phyloP scores from a whole-genome alignment of 2,888 invertebrate genomes.

The Synergus japonicus region DNA sequence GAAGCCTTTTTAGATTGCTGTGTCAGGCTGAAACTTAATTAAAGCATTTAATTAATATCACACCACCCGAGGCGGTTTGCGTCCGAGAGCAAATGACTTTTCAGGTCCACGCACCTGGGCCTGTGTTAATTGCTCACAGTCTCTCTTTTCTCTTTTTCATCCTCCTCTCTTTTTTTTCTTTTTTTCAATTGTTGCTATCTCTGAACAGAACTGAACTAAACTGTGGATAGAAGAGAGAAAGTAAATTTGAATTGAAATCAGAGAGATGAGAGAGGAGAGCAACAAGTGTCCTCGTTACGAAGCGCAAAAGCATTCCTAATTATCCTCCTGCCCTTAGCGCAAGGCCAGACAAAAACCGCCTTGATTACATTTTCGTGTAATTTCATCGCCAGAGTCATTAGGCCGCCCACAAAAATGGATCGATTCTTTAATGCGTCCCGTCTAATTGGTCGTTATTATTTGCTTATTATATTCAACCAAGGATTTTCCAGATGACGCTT shows the following conservation, averaged over 20 bases:
- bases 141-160: conserved; percentile 78
- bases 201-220: conserved; percentile 56
- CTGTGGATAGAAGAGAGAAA: conserved; percentile 55
- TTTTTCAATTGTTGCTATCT: conserved; percentile 51
- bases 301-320: conserved; percentile 76
- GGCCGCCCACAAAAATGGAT: conserved; percentile 65
- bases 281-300: conserved; percentile 76
- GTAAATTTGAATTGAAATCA: conserved; percentile 53
- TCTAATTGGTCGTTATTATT: conserved; percentile 68
- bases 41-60: conserved; percentile 38
- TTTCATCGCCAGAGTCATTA: conserved; percentile 68
- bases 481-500: conserved; percentile 27
- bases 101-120: conserved; percentile 57
- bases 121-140: conserved; percentile 79
- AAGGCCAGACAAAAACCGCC: conserved; percentile 75
- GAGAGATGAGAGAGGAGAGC: conserved; percentile 61
- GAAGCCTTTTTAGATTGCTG: conserved; percentile 12
- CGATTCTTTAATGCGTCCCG: conserved; percentile 67
- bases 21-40: conserved; percentile 28
- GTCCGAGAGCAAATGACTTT: conserved; percentile 60
- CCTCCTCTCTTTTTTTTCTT: conserved; percentile 48
- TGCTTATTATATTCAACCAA: conserved; percentile 10
- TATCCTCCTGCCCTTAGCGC: conserved; percentile 71
- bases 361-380: conserved; percentile 76
- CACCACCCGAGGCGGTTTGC: conserved; percentile 12